Evolutionary conservation across 1,140 invertebrate species (phyloP), one percentile per base, ranked within the genome.

Genomic region (Trichogramma pretiosum): DNA sequence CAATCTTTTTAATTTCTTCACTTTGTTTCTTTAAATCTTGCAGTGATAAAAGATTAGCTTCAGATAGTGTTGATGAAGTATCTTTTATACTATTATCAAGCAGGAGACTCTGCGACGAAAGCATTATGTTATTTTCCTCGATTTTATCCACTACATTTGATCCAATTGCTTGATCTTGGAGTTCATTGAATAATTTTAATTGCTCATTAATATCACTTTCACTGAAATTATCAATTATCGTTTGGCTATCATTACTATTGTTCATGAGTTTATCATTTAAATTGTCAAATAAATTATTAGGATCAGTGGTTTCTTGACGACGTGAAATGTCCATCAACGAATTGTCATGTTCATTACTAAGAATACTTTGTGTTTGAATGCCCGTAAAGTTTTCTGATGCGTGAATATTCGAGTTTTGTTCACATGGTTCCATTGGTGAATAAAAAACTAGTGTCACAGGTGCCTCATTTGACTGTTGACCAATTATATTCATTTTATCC

Each of bases 161-260:
- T 37, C 37, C 24, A 21, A 36, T 43, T 24, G n/a, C 14, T 16
- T 42, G 23, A 45, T 35, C 28, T 42, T 51, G 49, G 26, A 59
- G 39, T 8, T 56, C 36, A 39, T 54, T 42, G 41, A 63, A 60
- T 41, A 63, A 56, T 44, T 65, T 59, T 47, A 61, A 57, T 38
- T 62, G 56, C 11, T 58, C 37, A 46, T 59, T 65, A 13, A 40
- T 42, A 5, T 50, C 47, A 22, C 44, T 55, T 30, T 44, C 55
- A 53, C 55, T 56, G 48, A 55, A 62, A 55, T 52, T 53, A 37
- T 48, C 47, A 9, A 59, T 46, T 11, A 54, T 22, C 17, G 53
- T 50, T 34, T 55, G 39, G 22, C 50, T 46, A 47, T 57, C 60
- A 19, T 41, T 46, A 3, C 22, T 42, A 23, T 41, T 35, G 3